Percentiles rank a stretch among this genome's conserved stretches.
phyloP scores from a whole-genome alignment of 1,140 invertebrate genomes.

The Heliconius hewitsoni region DNA sequence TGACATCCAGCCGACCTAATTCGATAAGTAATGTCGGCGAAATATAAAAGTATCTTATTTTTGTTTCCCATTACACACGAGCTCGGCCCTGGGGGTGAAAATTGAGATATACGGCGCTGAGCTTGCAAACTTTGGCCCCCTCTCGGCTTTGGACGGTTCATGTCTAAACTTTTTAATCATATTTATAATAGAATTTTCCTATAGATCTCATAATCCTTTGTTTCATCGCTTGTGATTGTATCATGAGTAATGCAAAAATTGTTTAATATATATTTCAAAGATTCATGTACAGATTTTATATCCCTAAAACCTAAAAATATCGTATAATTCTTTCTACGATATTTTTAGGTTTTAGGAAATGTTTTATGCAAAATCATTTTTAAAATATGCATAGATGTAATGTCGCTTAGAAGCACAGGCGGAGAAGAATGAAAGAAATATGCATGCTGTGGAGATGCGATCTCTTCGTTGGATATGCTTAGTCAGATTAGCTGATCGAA shows the following conservation, averaged over 20 bases:
- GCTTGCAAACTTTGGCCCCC: constrained; percentile 25
- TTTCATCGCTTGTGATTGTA: not conserved
- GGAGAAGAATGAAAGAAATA: too few species aligned
- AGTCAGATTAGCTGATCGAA: too few species aligned
- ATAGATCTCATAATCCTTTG: constrained; percentile 28
- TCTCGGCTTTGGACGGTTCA: constrained; percentile 36
- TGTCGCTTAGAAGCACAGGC: too few species aligned
- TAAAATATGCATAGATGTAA: too few species aligned
- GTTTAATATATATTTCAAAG: not conserved
- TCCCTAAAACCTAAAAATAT: too few species aligned
- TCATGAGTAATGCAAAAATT: not conserved
- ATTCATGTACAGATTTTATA: not conserved
- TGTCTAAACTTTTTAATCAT: constrained; percentile 40
- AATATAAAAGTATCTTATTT: constrained; percentile 31
- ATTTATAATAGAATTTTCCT: constrained; percentile 38
- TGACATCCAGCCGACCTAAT: constrained; percentile 32
- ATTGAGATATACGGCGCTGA: constrained; percentile 35
- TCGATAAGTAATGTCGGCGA: constrained; percentile 32
- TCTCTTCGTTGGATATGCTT: too few species aligned
- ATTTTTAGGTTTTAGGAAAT: not conserved
- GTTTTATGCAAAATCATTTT: too few species aligned
- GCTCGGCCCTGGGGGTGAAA: constrained; percentile 21
- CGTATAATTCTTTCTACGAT: not conserved
- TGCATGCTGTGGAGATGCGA: too few species aligned
- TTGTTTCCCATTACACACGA: constrained; percentile 33